phyloP scores from a whole-genome alignment of 2,797 vertebrate species.

The Rhinella marina region DNA sequence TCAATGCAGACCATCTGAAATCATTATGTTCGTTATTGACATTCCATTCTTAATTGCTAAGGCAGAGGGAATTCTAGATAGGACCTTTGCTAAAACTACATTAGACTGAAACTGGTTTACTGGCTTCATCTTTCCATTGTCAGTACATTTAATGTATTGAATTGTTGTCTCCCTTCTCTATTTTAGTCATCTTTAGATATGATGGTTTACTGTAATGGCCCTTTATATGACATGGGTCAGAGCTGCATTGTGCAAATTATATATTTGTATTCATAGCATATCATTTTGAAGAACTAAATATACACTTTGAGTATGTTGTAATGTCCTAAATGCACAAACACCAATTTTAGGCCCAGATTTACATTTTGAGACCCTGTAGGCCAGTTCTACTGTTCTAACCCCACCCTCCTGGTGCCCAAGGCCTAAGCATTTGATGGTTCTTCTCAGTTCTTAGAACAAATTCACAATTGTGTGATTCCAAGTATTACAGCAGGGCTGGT shows the following conservation, averaged over 20 bases:
- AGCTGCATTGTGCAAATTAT: neutral
- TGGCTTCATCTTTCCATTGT: neutral
- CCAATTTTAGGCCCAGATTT: neutral
- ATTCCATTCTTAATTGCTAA: slow-evolving; percentile 10
- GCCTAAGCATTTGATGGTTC: too few relatives aligned
- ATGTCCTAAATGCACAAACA: too few relatives aligned
- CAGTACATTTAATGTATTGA: neutral
- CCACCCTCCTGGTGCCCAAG: neutral
- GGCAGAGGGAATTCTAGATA: neutral
- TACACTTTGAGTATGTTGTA: neutral
- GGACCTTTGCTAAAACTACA: neutral
- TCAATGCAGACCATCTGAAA: neutral
- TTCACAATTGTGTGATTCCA: too few relatives aligned
- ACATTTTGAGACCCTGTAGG: neutral
- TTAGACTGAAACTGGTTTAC: neutral
- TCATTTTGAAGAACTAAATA: neutral
- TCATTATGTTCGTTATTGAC: neutral
- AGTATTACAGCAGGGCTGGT: too few relatives aligned
- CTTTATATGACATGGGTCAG: neutral
- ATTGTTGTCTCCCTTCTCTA: neutral
- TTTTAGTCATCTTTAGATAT: slow-evolving; percentile 4
- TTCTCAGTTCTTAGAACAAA: too few relatives aligned
- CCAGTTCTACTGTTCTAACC: neutral
- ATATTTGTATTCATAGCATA: neutral
- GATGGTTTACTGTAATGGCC: neutral